phyloP scores from a whole-genome alignment of 2,888 invertebrate genomes.

The Endotricha flammealis region DNA sequence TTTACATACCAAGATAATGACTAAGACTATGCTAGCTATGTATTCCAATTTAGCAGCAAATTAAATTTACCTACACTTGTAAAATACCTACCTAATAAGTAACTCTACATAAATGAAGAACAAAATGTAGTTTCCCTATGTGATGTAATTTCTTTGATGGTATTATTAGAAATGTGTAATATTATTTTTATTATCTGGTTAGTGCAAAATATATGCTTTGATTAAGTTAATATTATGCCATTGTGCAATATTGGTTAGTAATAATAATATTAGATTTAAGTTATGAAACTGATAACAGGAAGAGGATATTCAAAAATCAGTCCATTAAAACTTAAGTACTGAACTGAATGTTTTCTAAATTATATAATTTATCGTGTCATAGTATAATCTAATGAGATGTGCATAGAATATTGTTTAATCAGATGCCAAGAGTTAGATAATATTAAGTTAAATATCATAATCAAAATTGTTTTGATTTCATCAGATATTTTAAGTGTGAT shows the following conservation, averaged over 20 bases:
- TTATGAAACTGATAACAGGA: neutral
- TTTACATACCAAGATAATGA: neutral
- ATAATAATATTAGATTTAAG: conserved; percentile 12
- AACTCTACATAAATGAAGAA: neutral
- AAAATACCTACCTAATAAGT: too few relatives aligned
- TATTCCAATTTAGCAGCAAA: neutral
- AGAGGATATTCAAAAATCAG: neutral
- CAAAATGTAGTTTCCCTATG: neutral
- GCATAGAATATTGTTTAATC: conserved; percentile 1
- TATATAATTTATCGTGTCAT: conserved; percentile 8
- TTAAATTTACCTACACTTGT: neutral
- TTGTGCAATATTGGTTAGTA: conserved; percentile 37
- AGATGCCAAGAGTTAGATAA: conserved; percentile 16
- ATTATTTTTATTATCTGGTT: conserved; percentile 14
- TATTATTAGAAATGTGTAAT: too few relatives aligned
- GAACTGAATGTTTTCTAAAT: conserved; percentile 1
- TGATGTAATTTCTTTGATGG: too few relatives aligned
- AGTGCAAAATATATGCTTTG: conserved; percentile 14
- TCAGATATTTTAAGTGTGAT: conserved; percentile 6
- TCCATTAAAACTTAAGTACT: neutral
- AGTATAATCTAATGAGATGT: conserved; percentile 6
- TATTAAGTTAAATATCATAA: conserved; percentile 3
- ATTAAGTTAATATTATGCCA: conserved; percentile 23
- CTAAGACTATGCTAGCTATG: neutral
- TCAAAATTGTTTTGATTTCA: neutral